A percentile compares a stretch with the other conserved stretches of the same genome.
Conservation (phyloP, 2,888 invertebrate genomes). For the Ommatoiulus sabulosus region DNA sequence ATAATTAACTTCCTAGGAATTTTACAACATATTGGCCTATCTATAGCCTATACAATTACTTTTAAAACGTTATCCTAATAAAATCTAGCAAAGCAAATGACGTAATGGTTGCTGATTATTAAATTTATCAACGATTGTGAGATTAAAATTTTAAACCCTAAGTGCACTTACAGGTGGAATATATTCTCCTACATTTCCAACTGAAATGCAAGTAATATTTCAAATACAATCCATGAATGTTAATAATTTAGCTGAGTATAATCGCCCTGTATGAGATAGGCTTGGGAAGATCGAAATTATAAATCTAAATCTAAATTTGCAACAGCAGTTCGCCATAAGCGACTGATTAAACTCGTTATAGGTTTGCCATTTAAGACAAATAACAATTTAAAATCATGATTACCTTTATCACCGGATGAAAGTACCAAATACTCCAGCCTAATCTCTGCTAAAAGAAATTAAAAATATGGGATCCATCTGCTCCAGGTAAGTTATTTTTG, state of each 20-base stretch:
- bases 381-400: not conserved
- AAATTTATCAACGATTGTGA: not conserved
- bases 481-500: conserved; percentile 4
- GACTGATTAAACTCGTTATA: not conserved
- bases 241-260: not conserved
- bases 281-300: not conserved
- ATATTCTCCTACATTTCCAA: not conserved
- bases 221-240: not conserved
- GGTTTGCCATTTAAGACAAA: not conserved
- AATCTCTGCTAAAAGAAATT: not conserved
- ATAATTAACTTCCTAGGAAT: not conserved
- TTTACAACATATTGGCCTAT: not conserved
- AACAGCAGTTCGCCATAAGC: not conserved
- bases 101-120: not conserved
- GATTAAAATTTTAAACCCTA: not conserved
- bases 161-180: not conserved
- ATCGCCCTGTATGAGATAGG: too few species aligned
- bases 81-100: not conserved
- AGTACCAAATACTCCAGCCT: not conserved
- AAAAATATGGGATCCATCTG: conserved; percentile 13
- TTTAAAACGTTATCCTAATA: not conserved
- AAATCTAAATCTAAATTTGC: not conserved
- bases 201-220: not conserved
- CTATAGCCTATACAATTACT: not conserved
- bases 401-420: not conserved